These are phyloP conservation scores for Pachyramphus minor DNA, from an alignment of 2,113 vertebrate genomes.

Conservation along the genomic window DNA sequence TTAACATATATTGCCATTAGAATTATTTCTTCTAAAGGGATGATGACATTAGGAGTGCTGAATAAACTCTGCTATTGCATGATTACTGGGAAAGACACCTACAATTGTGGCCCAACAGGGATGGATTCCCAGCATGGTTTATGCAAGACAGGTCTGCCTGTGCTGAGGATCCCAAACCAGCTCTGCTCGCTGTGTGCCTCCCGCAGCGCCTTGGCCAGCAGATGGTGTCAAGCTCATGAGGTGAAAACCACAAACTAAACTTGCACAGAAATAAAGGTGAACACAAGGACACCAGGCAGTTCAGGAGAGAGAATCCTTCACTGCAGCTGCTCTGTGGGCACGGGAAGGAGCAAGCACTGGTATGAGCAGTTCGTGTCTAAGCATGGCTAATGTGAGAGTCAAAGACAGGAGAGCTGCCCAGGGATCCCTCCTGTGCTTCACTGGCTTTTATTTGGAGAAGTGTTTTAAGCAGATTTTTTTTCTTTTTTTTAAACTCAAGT, in stretches of 20 bases:
- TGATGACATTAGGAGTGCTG: not conserved
- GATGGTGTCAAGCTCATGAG: not conserved
- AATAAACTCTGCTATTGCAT: not conserved
- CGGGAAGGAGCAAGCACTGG: not conserved
- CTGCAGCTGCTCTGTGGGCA: not conserved
- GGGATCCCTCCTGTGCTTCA: not conserved
- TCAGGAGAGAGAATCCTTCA: fast-evolving
- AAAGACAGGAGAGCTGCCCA: not conserved
- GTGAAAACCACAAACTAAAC: not conserved
- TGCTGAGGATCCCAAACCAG: not conserved
- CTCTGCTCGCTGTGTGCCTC: fast-evolving
- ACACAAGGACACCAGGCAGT: not conserved
- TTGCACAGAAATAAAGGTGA: not conserved
- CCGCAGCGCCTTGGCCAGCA: not conserved
- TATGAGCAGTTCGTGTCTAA: fast-evolving
- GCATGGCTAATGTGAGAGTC: fast-evolving
- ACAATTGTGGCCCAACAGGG: not conserved
- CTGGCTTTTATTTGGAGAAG: not conserved
- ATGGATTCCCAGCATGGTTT: not conserved
- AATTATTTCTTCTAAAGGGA: not conserved
- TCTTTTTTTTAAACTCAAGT: not conserved
- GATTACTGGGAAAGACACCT: not conserved
- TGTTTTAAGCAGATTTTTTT: not conserved
- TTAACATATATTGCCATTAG: not conserved
- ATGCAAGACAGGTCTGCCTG: not conserved